These are phyloP conservation scores for Apantesis nais DNA, from an alignment of 2,888 invertebrate species.

Conservation along the genomic window DNA sequence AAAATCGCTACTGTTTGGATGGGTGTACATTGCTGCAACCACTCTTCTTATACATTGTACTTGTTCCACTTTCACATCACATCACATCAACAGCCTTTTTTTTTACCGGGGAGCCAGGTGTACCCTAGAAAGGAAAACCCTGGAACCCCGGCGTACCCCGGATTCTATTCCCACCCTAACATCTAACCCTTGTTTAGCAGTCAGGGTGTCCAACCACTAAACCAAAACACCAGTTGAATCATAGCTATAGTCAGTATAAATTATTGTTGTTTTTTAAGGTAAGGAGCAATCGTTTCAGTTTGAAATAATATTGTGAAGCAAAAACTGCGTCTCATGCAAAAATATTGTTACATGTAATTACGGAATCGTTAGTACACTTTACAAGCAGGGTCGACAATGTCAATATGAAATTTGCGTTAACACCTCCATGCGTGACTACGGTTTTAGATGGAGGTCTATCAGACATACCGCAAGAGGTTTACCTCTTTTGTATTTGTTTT, in stretches of 20 bases:
- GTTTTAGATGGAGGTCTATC: conserved; percentile 18
- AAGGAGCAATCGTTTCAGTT: neutral
- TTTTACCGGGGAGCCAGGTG: no score
- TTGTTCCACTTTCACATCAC: no score
- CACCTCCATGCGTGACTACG: conserved; percentile 38
- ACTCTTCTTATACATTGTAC: neutral
- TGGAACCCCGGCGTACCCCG: no score
- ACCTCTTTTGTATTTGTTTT: neutral
- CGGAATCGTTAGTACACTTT: conserved; percentile 2
- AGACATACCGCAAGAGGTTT: neutral
- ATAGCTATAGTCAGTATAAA: neutral
- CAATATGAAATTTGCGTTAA: conserved; percentile 26
- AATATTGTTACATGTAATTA: conserved; percentile 18
- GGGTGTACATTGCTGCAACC: neutral
- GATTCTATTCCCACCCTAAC: no score
- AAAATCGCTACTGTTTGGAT: neutral
- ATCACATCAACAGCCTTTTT: no score
- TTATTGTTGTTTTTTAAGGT: neutral
- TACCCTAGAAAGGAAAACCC: no score
- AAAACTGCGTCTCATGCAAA: neutral
- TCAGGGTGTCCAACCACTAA: no score
- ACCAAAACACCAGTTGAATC: neutral
- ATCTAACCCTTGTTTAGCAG: no score
- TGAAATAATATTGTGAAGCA: neutral
- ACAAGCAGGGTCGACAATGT: conserved; percentile 6